Conservation (phyloP, 2,113 vertebrate genomes). For the Tragulus kanchil region DNA sequence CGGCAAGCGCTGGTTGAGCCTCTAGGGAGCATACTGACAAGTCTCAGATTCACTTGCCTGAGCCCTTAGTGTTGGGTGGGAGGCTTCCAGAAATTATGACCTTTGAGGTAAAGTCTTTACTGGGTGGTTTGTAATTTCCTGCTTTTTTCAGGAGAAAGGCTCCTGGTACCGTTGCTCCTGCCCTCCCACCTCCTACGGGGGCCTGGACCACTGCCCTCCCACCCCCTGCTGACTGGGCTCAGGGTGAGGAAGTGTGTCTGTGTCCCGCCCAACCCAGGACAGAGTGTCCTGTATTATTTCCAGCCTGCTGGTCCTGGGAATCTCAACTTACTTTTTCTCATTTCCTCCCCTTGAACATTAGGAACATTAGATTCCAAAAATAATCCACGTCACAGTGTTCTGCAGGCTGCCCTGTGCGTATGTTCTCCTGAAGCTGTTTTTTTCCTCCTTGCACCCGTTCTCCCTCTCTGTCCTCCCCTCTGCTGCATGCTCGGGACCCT, state of each 20-base stretch:
- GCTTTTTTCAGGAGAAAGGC: conserved; percentile 47
- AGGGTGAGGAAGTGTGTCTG: conserved; percentile 79
- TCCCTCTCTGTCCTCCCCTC: background rate
- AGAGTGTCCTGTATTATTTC: conserved; percentile 84
- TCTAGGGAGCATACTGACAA: background rate
- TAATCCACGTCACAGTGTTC: conserved; percentile 86
- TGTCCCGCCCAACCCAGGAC: conserved; percentile 79
- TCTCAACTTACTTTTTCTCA: conserved; percentile 84
- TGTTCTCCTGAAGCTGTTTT: conserved; percentile 58
- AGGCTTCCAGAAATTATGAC: background rate
- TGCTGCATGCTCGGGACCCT: background rate
- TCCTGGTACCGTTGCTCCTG: background rate
- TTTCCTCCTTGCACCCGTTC: background rate
- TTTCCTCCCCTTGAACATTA: conserved; percentile 84
- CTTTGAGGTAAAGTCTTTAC: conserved; percentile 52
- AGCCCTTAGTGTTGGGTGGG: background rate
- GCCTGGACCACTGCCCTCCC: background rate
- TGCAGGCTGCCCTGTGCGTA: conserved; percentile 70
- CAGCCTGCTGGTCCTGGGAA: conserved; percentile 83
- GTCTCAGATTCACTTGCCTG: background rate
- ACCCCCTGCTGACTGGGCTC: conserved; percentile 49
- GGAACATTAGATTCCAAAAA: conserved; percentile 85
- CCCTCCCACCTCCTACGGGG: conserved; percentile 21
- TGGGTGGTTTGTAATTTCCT: conserved; percentile 73
- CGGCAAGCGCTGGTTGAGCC: background rate